A percentile compares a stretch with the other conserved stretches of the same genome.
These are phyloP conservation scores for Tonatia bakeri DNA, from an alignment of 2,113 vertebrate species.

Conservation along the genomic window DNA sequence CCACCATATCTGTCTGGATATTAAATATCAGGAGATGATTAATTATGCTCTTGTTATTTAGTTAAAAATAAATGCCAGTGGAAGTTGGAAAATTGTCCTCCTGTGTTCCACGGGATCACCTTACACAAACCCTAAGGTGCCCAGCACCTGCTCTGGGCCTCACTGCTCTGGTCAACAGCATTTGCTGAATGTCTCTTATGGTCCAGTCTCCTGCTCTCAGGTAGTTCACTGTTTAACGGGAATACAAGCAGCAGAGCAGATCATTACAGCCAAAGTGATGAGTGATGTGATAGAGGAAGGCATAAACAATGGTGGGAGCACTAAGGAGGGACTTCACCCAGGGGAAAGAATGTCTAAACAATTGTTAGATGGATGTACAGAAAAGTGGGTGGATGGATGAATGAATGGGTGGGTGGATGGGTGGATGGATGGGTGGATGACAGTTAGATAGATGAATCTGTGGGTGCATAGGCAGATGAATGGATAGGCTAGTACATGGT, in stretches of 20 bases:
- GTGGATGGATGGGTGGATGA: accelerated
- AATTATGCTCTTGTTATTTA: not conserved
- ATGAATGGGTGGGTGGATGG: not conserved
- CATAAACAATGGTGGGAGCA: no score
- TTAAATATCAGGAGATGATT: not conserved
- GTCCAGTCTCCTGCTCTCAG: not conserved
- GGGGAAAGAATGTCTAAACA: not conserved
- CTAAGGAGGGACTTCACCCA: not conserved
- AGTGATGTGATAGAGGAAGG: not conserved
- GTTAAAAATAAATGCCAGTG: not conserved
- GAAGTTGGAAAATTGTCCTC: not conserved
- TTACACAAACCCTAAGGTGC: not conserved
- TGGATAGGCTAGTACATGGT: not conserved
- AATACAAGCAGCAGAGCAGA: not conserved
- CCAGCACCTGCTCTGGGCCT: not conserved
- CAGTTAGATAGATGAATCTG: not conserved
- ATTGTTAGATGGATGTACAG: not conserved
- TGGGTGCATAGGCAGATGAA: not conserved
- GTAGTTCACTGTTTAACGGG: not conserved
- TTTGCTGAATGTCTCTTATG: not conserved
- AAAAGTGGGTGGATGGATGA: not conserved
- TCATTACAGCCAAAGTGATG: not conserved
- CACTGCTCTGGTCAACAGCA: not conserved
- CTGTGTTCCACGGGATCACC: not conserved
- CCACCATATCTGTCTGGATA: not conserved